A percentile compares a stretch with the other conserved stretches of the same genome.
Evolutionary conservation across 2,888 invertebrate genomes (phyloP).

Genomic region (Kuschelorhynchus macadamiae): DNA sequence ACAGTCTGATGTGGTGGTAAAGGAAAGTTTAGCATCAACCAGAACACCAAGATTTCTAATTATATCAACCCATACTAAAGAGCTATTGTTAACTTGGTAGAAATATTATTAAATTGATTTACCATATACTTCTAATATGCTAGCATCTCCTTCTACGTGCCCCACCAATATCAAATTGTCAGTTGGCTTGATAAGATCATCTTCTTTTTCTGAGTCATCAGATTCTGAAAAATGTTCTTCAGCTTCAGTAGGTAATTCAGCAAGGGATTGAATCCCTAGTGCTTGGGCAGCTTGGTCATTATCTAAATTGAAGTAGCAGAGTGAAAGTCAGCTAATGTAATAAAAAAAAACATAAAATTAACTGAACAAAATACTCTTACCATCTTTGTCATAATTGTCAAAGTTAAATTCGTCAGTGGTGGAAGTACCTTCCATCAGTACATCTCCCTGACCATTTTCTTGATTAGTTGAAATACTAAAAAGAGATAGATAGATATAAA

Average conservation of each 20-base stretch:
- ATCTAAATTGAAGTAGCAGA: too few species aligned
- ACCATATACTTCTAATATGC: conserved; percentile 91
- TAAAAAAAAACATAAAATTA: not conserved
- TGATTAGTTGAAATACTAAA: conserved; percentile 23
- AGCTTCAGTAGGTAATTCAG: conserved; percentile 70
- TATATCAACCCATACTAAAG: not conserved
- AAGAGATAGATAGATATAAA: too few species aligned
- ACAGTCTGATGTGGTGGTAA: too few species aligned
- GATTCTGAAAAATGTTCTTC: conserved; percentile 69
- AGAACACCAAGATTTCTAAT: too few species aligned
- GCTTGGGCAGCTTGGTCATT: conserved; percentile 64
- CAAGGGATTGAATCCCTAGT: conserved; percentile 73
- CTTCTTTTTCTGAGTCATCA: conserved; percentile 87
- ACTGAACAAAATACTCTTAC: too few species aligned
- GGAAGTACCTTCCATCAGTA: conserved; percentile 62
- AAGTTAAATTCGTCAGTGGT: conserved; percentile 81
- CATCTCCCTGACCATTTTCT: conserved; percentile 52
- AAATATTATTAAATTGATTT: conserved; percentile 55
- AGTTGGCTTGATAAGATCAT: conserved; percentile 87
- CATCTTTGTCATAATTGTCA: conserved; percentile 81
- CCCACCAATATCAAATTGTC: conserved; percentile 93
- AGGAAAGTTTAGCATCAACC: too few species aligned
- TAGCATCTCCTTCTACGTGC: conserved; percentile 88
- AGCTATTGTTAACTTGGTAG: too few species aligned
- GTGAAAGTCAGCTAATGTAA: conserved; percentile 39